phyloP scores from a whole-genome alignment of 1,140 invertebrate genomes.

The Aphelenchoides fujianensis region DNA sequence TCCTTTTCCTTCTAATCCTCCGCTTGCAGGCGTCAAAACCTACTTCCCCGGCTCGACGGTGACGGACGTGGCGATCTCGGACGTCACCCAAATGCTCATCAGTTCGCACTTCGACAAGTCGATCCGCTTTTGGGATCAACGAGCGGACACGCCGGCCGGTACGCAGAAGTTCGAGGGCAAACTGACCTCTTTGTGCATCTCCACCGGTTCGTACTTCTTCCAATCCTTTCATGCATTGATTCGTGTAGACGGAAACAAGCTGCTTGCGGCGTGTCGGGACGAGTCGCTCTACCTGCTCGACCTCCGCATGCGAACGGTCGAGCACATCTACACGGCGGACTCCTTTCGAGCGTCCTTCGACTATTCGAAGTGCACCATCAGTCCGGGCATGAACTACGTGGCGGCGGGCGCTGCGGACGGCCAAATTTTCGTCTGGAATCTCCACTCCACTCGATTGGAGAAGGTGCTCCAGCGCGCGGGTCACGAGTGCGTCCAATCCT shows the following conservation, averaged over 20 bases:
- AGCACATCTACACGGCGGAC: constrained; percentile 84
- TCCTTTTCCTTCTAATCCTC: too few relatives aligned
- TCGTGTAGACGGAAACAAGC: constrained; percentile 78
- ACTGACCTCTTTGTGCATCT: constrained; percentile 88
- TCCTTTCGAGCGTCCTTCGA: constrained; percentile 91
- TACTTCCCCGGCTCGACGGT: constrained; percentile 40
- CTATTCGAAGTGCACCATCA: constrained; percentile 85
- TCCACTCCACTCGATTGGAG: constrained; percentile 75
- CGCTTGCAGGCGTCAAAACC: constrained; percentile 37
- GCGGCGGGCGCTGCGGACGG: constrained; percentile 86
- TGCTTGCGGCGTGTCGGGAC: constrained; percentile 85
- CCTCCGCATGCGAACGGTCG: constrained; percentile 84
- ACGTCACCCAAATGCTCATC: constrained; percentile 71
- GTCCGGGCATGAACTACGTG: constrained; percentile 80
- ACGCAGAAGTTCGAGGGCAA: constrained; percentile 84
- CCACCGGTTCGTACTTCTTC: constrained; percentile 71
- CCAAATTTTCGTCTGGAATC: constrained; percentile 84
- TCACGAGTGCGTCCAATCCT: constrained; percentile 43
- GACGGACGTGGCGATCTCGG: constrained; percentile 26
- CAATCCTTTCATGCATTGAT: too few relatives aligned
- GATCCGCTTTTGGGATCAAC: constrained; percentile 91
- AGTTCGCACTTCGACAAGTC: constrained; percentile 95
- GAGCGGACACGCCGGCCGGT: constrained; percentile 69
- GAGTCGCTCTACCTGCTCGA: constrained; percentile 90
- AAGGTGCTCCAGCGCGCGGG: constrained; percentile 68